These are phyloP conservation scores for Pachyuromys duprasi DNA, from an alignment of 2,797 vertebrate genomes.

Conservation along the genomic window DNA sequence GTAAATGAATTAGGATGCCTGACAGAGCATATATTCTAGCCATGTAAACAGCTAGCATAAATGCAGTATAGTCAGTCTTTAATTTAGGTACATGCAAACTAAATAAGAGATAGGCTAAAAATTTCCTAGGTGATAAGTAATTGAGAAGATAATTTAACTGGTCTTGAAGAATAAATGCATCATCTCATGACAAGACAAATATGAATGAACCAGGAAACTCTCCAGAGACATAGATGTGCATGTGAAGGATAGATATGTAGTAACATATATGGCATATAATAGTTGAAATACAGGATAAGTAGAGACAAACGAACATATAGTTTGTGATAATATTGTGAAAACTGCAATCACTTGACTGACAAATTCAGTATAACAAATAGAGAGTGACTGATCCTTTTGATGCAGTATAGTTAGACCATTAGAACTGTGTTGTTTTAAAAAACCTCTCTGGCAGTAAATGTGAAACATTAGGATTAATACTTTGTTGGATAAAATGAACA, in stretches of 20 bases:
- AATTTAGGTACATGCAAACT: not conserved
- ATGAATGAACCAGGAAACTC: not conserved
- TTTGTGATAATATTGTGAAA: not conserved
- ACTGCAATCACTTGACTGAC: not conserved
- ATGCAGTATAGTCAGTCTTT: not conserved
- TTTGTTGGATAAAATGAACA: slow-evolving; percentile 18
- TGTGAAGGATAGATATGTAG: not conserved
- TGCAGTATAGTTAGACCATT: not conserved
- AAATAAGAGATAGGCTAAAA: not conserved
- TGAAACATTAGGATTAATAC: not conserved
- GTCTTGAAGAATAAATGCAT: slow-evolving; percentile 1
- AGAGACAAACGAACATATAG: not conserved
- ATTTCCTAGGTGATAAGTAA: slow-evolving; percentile 6
- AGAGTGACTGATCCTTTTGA: not conserved
- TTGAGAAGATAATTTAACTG: not conserved
- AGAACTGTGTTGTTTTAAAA: not conserved
- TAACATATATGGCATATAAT: not conserved
- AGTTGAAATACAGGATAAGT: not conserved
- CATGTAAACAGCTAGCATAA: slow-evolving; percentile 15
- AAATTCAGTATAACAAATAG: slow-evolving; percentile 5
- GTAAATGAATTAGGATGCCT: not conserved
- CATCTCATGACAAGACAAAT: not conserved
- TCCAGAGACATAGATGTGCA: not conserved
- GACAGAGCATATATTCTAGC: not conserved
- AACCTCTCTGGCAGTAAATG: not conserved